These are phyloP conservation scores for Schizothorax lantsangensis DNA, from an alignment of 2,797 vertebrate genomes.

Conservation along the genomic window DNA sequence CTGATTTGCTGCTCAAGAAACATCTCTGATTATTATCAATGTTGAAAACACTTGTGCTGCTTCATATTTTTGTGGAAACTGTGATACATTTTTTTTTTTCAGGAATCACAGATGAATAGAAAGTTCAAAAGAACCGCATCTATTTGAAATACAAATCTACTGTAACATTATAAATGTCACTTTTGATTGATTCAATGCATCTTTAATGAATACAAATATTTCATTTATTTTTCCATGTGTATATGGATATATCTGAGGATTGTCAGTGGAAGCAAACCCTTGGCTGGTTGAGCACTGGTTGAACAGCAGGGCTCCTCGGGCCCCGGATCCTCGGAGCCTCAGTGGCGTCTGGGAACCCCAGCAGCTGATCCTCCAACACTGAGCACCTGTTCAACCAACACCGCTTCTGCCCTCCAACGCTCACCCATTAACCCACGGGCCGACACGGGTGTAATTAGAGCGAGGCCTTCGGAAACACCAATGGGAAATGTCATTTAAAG, in stretches of 20 bases:
- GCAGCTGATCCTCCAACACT: slow-evolving; percentile 15
- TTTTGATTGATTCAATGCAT: neutral
- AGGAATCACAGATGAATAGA: too few relatives aligned
- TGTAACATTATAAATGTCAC: too few relatives aligned
- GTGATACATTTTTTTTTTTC: too few relatives aligned
- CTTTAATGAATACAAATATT: neutral
- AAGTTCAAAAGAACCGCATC: neutral
- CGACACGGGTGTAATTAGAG: slow-evolving; percentile 7
- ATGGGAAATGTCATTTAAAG: slow-evolving; percentile 29
- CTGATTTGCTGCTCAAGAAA: too few relatives aligned
- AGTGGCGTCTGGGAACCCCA: neutral
- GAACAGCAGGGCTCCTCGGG: slow-evolving; percentile 15
- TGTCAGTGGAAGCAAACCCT: neutral
- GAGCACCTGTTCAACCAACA: slow-evolving; percentile 12
- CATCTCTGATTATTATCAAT: too few relatives aligned
- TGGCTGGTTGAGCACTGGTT: slow-evolving; percentile 1
- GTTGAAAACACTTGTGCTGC: too few relatives aligned
- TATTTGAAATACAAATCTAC: neutral
- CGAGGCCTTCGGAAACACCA: slow-evolving; percentile 1
- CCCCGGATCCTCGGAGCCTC: neutral
- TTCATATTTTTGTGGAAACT: too few relatives aligned
- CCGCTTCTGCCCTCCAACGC: slow-evolving; percentile 27
- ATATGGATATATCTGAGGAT: neutral
- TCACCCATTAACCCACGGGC: slow-evolving; percentile 25
- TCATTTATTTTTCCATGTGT: neutral